Conservation (phyloP, 2,113 vertebrate species). For the Apodemus sylvaticus region DNA sequence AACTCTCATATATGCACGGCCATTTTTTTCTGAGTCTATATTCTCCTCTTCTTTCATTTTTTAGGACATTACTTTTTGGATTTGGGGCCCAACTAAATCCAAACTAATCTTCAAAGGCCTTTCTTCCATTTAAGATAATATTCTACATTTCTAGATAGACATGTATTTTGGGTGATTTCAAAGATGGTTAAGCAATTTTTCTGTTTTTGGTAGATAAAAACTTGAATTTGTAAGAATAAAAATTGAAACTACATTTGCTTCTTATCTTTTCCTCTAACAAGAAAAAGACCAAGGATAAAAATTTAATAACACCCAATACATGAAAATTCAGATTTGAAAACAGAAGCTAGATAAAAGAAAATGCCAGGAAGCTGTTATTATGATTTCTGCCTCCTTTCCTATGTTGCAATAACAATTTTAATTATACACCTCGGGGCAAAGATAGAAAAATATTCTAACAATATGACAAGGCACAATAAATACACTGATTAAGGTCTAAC, state of each 20-base stretch:
- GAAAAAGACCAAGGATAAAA: slow-evolving; percentile 49
- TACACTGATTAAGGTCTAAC: slow-evolving; percentile 61
- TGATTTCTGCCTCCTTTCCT: not conserved
- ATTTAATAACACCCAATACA: not conserved
- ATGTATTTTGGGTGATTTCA: not conserved
- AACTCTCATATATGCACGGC: not conserved
- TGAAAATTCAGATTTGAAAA: not conserved
- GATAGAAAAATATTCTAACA: slow-evolving; percentile 13
- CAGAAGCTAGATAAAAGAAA: slow-evolving; percentile 41
- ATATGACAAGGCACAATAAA: not conserved
- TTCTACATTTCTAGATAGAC: not conserved
- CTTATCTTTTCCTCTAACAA: slow-evolving; percentile 23
- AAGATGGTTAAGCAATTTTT: not conserved
- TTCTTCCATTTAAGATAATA: not conserved
- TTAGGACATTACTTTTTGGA: not conserved
- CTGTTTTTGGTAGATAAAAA: not conserved
- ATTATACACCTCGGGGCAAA: slow-evolving; percentile 69
- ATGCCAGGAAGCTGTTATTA: not conserved
- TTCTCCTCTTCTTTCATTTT: not conserved
- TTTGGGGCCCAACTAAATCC: not conserved
- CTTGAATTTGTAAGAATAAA: not conserved
- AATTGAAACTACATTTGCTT: not conserved
- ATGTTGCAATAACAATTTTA: slow-evolving; percentile 61
- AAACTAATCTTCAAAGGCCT: not conserved
- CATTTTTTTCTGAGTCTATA: not conserved